Conservation (phyloP, 2,888 invertebrate genomes). For the Watsonalla binaria region DNA sequence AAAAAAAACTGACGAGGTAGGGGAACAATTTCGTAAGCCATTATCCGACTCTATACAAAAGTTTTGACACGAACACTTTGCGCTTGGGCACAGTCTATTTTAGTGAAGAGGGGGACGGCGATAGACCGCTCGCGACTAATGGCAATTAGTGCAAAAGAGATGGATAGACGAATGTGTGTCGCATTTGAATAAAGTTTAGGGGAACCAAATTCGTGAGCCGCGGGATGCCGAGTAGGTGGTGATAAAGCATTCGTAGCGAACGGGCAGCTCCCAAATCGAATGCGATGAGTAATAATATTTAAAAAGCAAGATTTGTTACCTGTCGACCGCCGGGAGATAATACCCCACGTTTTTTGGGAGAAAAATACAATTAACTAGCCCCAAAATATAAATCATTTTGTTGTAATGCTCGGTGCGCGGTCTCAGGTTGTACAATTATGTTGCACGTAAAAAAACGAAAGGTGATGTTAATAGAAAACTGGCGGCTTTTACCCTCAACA, state of each 20-base stretch:
- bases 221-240: slow-evolving; percentile 79
- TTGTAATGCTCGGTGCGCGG: slow-evolving; percentile 50
- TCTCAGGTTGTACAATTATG: slow-evolving; percentile 72
- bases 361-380: slow-evolving; percentile 77
- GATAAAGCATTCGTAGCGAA: slow-evolving; percentile 77
- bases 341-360: slow-evolving; percentile 66
- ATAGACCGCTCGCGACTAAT: slow-evolving; percentile 50
- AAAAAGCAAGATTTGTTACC: slow-evolving; percentile 78
- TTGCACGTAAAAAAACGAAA: slow-evolving; percentile 49
- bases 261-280: slow-evolving; percentile 71
- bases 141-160: slow-evolving; percentile 54
- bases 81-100: slow-evolving; percentile 79
- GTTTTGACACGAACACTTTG: slow-evolving; percentile 77
- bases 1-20: slow-evolving; percentile 74
- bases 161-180: slow-evolving; percentile 65
- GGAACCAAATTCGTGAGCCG: slow-evolving; percentile 70
- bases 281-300: slow-evolving; percentile 78
- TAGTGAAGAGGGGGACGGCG: slow-evolving; percentile 67
- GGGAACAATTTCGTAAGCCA: slow-evolving; percentile 78
- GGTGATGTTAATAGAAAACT: slow-evolving; percentile 54
- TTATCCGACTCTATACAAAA: slow-evolving; percentile 72
- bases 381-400: slow-evolving; percentile 64
- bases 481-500: slow-evolving; percentile 17
- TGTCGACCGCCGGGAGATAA: slow-evolving; percentile 73
- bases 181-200: slow-evolving; percentile 77